Conservation (phyloP, 2,888 invertebrate species). For the Allygus modestus region DNA sequence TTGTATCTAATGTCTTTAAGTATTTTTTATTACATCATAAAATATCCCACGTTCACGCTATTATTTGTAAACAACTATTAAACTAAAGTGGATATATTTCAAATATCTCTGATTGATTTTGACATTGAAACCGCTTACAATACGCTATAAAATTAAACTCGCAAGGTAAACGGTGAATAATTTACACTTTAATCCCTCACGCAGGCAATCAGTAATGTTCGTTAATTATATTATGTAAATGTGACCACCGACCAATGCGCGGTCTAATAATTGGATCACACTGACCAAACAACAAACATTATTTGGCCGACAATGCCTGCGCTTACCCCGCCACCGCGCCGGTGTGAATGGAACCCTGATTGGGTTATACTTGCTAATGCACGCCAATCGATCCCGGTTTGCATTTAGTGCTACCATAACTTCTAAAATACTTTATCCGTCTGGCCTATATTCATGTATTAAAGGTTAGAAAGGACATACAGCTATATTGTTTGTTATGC, state of each 20-base stretch:
- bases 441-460: too few species aligned
- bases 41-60: too few species aligned
- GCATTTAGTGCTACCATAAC: background rate
- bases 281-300: constrained; percentile 18
- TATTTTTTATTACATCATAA: too few species aligned
- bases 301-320: background rate
- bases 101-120: too few species aligned
- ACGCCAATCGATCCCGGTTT: background rate
- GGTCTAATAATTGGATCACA: constrained; percentile 5
- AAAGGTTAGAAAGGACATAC: too few species aligned
- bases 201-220: background rate
- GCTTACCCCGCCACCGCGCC: background rate
- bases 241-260: constrained; percentile 1
- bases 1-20: too few species aligned
- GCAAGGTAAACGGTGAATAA: constrained; percentile 19
- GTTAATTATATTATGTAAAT: constrained; percentile 37
- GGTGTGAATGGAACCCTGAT: background rate
- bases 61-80: too few species aligned
- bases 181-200: background rate
- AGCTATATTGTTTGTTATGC: too few species aligned
- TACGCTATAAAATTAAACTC: background rate
- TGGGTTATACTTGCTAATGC: constrained; percentile 3
- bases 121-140: too few species aligned
- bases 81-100: too few species aligned
- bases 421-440: too few species aligned